Evolutionary conservation across 2,888 invertebrate genomes (phyloP).

Genomic region (Megamerina dolium): DNA sequence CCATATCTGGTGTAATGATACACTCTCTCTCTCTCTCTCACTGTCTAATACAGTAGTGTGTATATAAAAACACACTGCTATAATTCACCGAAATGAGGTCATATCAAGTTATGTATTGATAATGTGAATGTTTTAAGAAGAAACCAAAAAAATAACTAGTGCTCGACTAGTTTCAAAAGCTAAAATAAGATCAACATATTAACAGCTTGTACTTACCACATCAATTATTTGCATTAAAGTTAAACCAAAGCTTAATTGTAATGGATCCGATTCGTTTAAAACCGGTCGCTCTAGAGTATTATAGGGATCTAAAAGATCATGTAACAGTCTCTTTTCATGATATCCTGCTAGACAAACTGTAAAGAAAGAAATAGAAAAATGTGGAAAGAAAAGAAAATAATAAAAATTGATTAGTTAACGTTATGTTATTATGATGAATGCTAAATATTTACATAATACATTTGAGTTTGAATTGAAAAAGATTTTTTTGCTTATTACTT

Average conservation of each 20-base stretch:
- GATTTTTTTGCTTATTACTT: background rate
- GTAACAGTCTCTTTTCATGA: constrained; percentile 87
- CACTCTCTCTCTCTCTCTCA: too few species aligned
- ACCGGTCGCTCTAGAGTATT: constrained; percentile 92
- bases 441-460: background rate
- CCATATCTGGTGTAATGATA: too few species aligned
- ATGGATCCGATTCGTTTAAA: constrained; percentile 92
- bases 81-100: too few species aligned
- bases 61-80: too few species aligned
- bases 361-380: constrained; percentile 25
- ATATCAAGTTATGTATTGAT: too few species aligned
- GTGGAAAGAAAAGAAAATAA: background rate
- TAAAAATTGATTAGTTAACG: background rate
- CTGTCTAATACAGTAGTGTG: too few species aligned
- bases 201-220: constrained; percentile 78
- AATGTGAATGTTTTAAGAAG: too few species aligned
- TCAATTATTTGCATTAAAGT: constrained; percentile 97
- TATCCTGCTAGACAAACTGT: constrained; percentile 63
- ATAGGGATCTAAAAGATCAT: constrained; percentile 86
- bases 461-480: background rate
- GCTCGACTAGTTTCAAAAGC: too few species aligned
- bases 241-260: constrained; percentile 92
- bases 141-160: too few species aligned
- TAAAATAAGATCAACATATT: too few species aligned
- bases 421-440: too few species aligned